Conservation (phyloP, 2,113 vertebrate genomes). For the Lasiurus cinereus region DNA sequence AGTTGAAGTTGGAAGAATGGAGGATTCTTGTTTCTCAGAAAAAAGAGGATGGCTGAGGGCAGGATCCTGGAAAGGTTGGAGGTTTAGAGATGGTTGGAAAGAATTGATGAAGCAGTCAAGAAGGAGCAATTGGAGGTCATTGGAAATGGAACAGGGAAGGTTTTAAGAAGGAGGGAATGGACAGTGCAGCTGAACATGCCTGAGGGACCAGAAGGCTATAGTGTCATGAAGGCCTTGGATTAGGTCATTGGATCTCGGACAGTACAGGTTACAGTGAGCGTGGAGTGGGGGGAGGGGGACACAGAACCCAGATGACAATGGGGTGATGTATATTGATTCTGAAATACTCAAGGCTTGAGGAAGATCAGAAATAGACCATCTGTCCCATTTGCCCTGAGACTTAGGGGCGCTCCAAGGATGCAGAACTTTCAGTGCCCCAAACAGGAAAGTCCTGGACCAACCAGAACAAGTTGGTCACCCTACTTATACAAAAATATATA, state of each 20-base stretch:
- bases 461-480: background rate
- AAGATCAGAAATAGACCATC: background rate
- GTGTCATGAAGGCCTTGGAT: background rate
- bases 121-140: background rate
- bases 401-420: background rate
- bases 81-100: background rate
- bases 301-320: background rate
- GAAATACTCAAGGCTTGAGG: background rate
- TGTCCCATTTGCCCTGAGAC: background rate
- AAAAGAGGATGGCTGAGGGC: background rate
- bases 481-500: background rate
- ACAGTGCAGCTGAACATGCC: too few relatives aligned
- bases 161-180: background rate
- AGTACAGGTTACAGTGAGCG: background rate
- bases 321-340: background rate
- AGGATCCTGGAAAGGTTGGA: background rate
- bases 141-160: background rate
- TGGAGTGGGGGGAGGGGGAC: background rate
- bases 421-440: background rate
- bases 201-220: fast-evolving
- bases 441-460: background rate
- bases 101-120: background rate
- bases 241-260: background rate
- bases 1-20: background rate
- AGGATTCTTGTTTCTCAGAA: background rate